Evolutionary conservation across 2,113 vertebrate species (phyloP).

Genomic region (Cavia porcellus): DNA sequence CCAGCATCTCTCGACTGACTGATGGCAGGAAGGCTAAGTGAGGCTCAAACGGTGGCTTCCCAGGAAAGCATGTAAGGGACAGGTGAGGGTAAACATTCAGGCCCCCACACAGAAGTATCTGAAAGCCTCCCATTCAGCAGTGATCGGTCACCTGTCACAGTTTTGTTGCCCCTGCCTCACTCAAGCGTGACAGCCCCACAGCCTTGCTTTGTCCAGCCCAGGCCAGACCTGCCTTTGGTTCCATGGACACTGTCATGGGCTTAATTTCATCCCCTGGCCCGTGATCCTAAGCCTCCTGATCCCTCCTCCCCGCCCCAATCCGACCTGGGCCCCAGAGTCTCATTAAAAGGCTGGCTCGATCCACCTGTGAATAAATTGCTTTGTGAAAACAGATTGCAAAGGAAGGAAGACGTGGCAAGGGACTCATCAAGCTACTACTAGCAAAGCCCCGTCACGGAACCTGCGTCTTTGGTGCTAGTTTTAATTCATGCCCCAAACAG

Average conservation of each 20-base stretch:
- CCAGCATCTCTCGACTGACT: background rate
- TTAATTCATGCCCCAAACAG: background rate
- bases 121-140: accelerated
- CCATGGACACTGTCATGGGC: background rate
- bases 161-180: accelerated
- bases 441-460: background rate
- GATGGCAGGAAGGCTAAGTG: background rate
- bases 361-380: background rate
- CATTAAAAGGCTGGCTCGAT: background rate
- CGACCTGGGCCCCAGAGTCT: background rate
- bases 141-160: accelerated
- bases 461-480: background rate
- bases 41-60: background rate
- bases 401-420: background rate
- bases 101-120: background rate
- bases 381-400: background rate
- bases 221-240: background rate
- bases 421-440: background rate
- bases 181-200: accelerated
- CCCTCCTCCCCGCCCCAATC: background rate
- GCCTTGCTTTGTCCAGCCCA: background rate
- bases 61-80: background rate
- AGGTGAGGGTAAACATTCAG: accelerated
- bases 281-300: background rate
- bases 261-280: background rate